Conservation (phyloP, 2,888 invertebrate genomes). For the Drosophila meridionalis region DNA sequence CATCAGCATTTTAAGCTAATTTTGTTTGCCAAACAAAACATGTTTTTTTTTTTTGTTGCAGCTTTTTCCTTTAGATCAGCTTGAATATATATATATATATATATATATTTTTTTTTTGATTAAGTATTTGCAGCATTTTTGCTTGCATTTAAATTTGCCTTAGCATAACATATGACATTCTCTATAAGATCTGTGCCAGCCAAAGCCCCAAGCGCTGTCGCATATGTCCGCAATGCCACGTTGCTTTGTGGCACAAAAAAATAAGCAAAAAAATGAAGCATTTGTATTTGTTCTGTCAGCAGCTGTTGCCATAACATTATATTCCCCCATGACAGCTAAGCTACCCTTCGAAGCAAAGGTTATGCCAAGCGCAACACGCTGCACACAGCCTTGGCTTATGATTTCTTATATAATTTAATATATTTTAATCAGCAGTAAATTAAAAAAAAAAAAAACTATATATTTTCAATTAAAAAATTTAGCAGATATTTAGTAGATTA, state of each 20-base stretch:
- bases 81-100: not conserved
- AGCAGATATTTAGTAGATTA: not conserved
- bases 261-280: not conserved
- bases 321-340: conserved; percentile 3
- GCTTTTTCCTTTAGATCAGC: not conserved
- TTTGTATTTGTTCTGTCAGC: conserved; percentile 2
- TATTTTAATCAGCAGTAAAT: not conserved
- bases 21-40: not conserved
- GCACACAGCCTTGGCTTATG: not conserved
- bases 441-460: not conserved
- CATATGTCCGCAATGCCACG: conserved; percentile 1
- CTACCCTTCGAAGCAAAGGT: not conserved
- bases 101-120: not conserved
- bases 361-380: not conserved
- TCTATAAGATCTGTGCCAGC: not conserved
- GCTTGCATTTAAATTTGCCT: not conserved
- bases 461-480: not conserved
- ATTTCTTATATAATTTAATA: not conserved
- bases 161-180: not conserved
- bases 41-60: not conserved
- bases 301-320: conserved; percentile 5
- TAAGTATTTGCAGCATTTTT: not conserved
- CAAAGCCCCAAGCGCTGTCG: conserved; percentile 5
- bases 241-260: not conserved
- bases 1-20: conserved; percentile 2